phyloP scores from a whole-genome alignment of 2,888 invertebrate species.

The Drosophila limbata region DNA sequence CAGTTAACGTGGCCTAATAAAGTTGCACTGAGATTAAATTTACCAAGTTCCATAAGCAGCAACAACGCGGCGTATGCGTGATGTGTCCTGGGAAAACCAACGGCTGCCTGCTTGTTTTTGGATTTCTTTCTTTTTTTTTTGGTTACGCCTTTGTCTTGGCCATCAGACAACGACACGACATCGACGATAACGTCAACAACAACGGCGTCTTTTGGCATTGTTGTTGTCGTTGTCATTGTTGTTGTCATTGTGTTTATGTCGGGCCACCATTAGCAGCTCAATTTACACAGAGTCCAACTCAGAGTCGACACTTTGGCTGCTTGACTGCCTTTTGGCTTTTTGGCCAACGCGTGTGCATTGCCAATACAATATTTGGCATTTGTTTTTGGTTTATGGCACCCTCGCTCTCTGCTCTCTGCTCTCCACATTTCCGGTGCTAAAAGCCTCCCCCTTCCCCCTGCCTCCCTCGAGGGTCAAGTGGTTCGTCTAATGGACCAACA shows the following conservation, averaged over 20 bases:
- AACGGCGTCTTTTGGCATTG: slow-evolving; percentile 21
- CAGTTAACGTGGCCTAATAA: slow-evolving; percentile 80
- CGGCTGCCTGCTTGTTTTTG: slow-evolving; percentile 38
- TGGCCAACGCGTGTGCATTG: slow-evolving; percentile 38
- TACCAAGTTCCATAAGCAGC: slow-evolving; percentile 30
- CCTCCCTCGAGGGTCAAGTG: slow-evolving; percentile 59
- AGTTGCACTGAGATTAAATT: slow-evolving; percentile 68
- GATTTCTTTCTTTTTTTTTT: not conserved
- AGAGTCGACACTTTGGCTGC: slow-evolving; percentile 49
- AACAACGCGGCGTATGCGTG: slow-evolving; percentile 58
- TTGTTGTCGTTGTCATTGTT: slow-evolving; percentile 30
- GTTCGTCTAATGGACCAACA: slow-evolving; percentile 73
- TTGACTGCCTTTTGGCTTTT: slow-evolving; percentile 10
- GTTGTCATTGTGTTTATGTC: slow-evolving; percentile 45
- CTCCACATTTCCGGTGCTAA: slow-evolving; percentile 62
- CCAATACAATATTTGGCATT: slow-evolving; percentile 73
- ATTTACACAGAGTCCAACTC: slow-evolving; percentile 68
- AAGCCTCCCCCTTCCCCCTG: slow-evolving; percentile 41
- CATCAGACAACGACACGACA: slow-evolving; percentile 35
- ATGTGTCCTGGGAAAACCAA: slow-evolving; percentile 46
- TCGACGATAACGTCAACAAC: slow-evolving; percentile 44
- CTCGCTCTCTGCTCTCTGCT: not conserved
- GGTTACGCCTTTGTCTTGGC: slow-evolving; percentile 44
- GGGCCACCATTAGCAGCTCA: slow-evolving; percentile 75
- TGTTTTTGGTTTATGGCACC: slow-evolving; percentile 50